Conservation (phyloP, 2,113 vertebrate genomes). For the Phylloscopus trochilus region DNA sequence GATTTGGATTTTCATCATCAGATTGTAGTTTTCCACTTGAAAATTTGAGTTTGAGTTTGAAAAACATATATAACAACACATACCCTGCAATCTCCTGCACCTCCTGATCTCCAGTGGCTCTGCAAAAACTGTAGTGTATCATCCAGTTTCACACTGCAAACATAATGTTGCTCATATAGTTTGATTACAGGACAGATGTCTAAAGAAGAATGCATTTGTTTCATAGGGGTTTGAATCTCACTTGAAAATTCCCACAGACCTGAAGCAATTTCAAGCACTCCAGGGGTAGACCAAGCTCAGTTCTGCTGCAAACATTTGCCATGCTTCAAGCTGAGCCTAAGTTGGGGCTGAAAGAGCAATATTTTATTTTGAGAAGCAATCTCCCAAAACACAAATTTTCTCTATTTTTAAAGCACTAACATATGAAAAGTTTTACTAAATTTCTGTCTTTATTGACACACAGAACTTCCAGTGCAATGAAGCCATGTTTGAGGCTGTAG, state of each 20-base stretch:
- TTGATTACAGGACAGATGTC: not conserved
- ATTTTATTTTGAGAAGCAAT: not conserved
- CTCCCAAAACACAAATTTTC: not conserved
- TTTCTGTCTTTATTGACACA: not conserved
- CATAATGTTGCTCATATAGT: not conserved
- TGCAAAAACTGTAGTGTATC: not conserved
- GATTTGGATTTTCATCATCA: not conserved
- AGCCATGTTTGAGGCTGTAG: slow-evolving; percentile 91
- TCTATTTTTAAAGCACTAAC: not conserved
- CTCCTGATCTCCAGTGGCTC: not conserved
- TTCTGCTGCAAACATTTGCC: not conserved
- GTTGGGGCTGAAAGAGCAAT: not conserved
- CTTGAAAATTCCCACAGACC: not conserved
- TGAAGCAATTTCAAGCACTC: not conserved
- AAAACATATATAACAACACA: not conserved
- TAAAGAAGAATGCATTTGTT: not conserved
- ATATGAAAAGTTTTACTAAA: not conserved
- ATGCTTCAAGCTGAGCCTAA: not conserved
- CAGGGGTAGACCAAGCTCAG: not conserved
- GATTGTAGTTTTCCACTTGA: not conserved
- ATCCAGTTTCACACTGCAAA: not conserved
- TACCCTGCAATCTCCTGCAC: no score
- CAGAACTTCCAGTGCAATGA: slow-evolving; percentile 91
- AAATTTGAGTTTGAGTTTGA: not conserved
- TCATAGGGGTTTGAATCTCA: not conserved